These are phyloP conservation scores for Emmelina monodactyla DNA, from an alignment of 2,888 invertebrate species.

Conservation along the genomic window DNA sequence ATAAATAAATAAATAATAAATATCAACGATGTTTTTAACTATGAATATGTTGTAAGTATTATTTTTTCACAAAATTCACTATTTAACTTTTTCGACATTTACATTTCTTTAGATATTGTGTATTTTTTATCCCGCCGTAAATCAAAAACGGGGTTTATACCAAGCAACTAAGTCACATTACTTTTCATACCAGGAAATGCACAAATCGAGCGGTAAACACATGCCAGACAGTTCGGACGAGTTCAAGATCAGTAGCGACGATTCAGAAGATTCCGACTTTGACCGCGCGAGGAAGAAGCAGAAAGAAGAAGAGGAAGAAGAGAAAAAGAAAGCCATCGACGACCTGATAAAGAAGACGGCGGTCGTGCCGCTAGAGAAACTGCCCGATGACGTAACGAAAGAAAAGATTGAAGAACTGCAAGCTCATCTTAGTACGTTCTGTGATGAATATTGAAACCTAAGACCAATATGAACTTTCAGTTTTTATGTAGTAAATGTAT, in stretches of 20 bases:
- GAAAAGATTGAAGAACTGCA: slow-evolving; percentile 43
- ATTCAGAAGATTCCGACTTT: slow-evolving; percentile 27
- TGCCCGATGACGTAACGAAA: slow-evolving; percentile 44
- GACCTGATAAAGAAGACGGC: slow-evolving; percentile 44
- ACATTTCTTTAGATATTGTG: no score
- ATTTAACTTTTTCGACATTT: no score
- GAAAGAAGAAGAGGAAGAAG: slow-evolving; percentile 35
- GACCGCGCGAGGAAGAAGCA: slow-evolving; percentile 39
- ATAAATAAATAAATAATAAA: no score
- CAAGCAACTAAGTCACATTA: no score
- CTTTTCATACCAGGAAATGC: slow-evolving; percentile 51
- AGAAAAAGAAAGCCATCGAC: slow-evolving; percentile 26
- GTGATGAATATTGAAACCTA: no score
- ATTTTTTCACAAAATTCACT: no score
- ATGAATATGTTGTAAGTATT: no score
- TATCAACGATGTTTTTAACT: no score
- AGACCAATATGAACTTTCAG: no score
- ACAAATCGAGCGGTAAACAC: slow-evolving; percentile 62
- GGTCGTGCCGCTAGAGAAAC: slow-evolving; percentile 47
- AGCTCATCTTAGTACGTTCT: slow-evolving; percentile 33
- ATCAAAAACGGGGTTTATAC: no score
- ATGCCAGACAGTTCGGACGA: slow-evolving; percentile 62
- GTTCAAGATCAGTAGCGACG: slow-evolving; percentile 45
- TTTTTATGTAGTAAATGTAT: not conserved
- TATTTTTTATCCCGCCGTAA: no score